These are phyloP conservation scores for Rallus limicola DNA, from an alignment of 2,113 vertebrate species.

Conservation along the genomic window DNA sequence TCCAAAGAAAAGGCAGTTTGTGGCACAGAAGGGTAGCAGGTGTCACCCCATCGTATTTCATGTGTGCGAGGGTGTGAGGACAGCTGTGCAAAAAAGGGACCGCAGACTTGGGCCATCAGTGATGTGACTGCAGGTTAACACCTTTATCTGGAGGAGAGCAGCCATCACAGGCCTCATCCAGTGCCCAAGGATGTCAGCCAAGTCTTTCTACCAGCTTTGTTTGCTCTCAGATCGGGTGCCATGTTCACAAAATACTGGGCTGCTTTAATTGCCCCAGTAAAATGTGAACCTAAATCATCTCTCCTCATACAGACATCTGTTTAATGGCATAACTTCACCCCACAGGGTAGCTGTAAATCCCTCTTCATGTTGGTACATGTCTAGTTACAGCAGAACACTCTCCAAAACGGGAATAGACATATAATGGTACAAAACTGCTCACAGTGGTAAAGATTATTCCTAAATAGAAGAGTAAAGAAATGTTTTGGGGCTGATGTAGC, in stretches of 20 bases:
- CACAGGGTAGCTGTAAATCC: neutral
- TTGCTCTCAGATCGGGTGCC: neutral
- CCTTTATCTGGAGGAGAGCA: neutral
- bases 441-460: neutral
- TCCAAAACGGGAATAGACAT: neutral
- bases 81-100: neutral
- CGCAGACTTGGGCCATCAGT: neutral
- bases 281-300: neutral
- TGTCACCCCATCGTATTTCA: constrained; percentile 18
- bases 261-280: neutral
- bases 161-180: neutral
- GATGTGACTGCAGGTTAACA: neutral
- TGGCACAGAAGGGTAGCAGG: neutral
- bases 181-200: neutral
- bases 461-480: neutral
- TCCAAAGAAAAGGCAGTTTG: neutral
- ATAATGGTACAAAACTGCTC: neutral
- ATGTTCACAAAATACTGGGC: neutral
- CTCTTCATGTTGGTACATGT: neutral
- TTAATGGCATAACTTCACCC: neutral
- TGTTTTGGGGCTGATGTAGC: neutral
- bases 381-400: neutral
- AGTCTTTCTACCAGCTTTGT: neutral
- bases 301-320: neutral
- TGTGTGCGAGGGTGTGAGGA: neutral